These are phyloP conservation scores for Girardinichthys multiradiatus DNA, from an alignment of 2,113 vertebrate species.

Conservation along the genomic window DNA sequence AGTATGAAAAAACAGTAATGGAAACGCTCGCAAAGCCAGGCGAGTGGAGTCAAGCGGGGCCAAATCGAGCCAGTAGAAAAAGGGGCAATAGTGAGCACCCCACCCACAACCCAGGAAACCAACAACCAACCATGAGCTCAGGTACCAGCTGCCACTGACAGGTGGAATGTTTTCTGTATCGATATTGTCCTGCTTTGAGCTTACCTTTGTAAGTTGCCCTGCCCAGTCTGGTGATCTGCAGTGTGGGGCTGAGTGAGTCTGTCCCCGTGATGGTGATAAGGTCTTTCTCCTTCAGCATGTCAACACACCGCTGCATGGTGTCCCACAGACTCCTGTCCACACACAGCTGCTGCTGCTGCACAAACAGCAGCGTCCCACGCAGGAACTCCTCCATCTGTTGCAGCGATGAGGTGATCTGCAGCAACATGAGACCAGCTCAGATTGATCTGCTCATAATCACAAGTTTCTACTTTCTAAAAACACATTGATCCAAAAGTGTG, in stretches of 20 bases:
- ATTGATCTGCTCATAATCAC: not conserved
- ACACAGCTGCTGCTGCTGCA: constrained; percentile 84
- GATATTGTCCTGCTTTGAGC: too few species aligned
- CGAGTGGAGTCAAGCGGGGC: too few species aligned
- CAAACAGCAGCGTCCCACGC: constrained; percentile 84
- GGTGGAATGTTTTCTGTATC: too few species aligned
- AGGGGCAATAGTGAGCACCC: too few species aligned
- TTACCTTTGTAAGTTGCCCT: constrained; percentile 91
- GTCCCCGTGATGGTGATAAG: constrained; percentile 72
- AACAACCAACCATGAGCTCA: too few species aligned
- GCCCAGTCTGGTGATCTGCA: constrained; percentile 88
- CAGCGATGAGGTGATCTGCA: constrained; percentile 83
- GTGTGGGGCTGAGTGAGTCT: constrained; percentile 26
- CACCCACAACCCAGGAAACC: too few species aligned
- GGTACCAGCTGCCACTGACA: too few species aligned
- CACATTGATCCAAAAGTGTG: not conserved
- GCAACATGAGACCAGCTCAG: not conserved
- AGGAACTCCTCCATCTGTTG: constrained; percentile 84
- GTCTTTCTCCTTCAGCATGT: constrained; percentile 80
- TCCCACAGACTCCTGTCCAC: constrained; percentile 82
- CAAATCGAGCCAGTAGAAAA: too few species aligned
- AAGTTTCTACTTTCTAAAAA: too few species aligned
- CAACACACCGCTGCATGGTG: constrained; percentile 75
- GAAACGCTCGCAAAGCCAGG: too few species aligned
- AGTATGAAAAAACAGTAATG: too few species aligned